A percentile compares a stretch with the other conserved stretches of the same genome.
These are phyloP conservation scores for Liasis olivaceus DNA, from an alignment of 2,797 vertebrate genomes.

Conservation along the genomic window DNA sequence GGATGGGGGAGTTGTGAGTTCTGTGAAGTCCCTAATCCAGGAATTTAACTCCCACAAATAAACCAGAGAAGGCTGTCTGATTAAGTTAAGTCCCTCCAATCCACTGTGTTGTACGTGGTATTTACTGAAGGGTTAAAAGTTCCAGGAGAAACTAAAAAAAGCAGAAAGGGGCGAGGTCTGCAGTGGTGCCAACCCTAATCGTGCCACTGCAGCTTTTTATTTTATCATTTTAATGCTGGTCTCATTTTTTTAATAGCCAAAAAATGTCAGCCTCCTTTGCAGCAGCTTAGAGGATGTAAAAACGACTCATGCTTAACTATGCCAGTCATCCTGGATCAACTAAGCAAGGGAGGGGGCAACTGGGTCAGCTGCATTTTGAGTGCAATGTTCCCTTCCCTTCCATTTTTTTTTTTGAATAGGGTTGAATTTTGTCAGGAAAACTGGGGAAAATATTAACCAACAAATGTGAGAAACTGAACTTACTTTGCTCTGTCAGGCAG, in stretches of 20 bases:
- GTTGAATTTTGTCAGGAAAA: background rate
- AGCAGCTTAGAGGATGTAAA: background rate
- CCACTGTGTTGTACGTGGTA: background rate
- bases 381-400: background rate
- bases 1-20: background rate
- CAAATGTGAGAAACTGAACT: background rate
- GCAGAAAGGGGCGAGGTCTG: background rate
- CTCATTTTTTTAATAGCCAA: background rate
- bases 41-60: background rate
- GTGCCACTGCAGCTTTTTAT: background rate
- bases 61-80: background rate
- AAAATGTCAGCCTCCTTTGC: background rate
- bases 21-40: background rate
- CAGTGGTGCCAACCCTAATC: background rate
- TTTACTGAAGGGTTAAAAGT: background rate
- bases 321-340: background rate
- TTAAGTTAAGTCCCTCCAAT: background rate
- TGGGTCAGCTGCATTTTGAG: background rate
- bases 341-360: background rate
- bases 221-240: background rate
- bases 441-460: background rate
- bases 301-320: background rate
- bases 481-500: background rate
- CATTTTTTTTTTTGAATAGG: background rate
- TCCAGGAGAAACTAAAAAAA: background rate